Base-by-base conservation (phyloP, 2,888 invertebrate species). In the Elgonia sp. region DNA sequence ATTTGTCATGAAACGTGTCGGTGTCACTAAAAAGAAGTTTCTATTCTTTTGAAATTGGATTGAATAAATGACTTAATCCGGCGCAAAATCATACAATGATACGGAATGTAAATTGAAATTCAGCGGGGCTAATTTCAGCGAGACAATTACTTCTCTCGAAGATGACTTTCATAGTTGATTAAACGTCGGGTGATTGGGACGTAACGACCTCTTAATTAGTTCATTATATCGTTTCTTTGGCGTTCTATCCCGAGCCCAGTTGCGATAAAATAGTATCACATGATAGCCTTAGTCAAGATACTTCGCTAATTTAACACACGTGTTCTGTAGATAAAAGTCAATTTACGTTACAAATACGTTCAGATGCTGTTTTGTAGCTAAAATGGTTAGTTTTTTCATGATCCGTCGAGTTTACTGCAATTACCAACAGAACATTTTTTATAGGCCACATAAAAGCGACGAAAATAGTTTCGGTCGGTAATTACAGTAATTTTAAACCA, bases 91-190 rank as follows among this genome's bases (percentile, higher is more conserved):
- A 60, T 29, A 77, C 72, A 79, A 79, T 79, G 79, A 79, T 79
- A 20, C 67, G 37, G 70, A 77, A 80, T 79, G 84, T 84, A 76
- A 84, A 87, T 84, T 84, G 80, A 75, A 80, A 83, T 75, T 75
- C 75, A 85, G 42, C 79, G 70, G 21, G 73, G 53, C 84, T 87
- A 83, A 87, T 87, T 84, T 79, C 69, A 79, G 80, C 79, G 69
- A 80, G 79, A 87, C 88, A 88, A 91, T 90, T 90, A 90, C 79
- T 84, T 75, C 72, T 80, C 80, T 62, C 67, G 83, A 83, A 89
- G 83, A 90, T 86, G 89, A 90, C 89, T 90, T 90, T 89, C 90
- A 88, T 89, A 89, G 89, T 91, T 91, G 90, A 91, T 91, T 91
- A 91, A 91, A 91, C 89, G 88, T 65, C 79, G 79, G 88, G 84